Base-by-base conservation (phyloP, 2,797 vertebrate species). In the Fratercula arctica region DNA sequence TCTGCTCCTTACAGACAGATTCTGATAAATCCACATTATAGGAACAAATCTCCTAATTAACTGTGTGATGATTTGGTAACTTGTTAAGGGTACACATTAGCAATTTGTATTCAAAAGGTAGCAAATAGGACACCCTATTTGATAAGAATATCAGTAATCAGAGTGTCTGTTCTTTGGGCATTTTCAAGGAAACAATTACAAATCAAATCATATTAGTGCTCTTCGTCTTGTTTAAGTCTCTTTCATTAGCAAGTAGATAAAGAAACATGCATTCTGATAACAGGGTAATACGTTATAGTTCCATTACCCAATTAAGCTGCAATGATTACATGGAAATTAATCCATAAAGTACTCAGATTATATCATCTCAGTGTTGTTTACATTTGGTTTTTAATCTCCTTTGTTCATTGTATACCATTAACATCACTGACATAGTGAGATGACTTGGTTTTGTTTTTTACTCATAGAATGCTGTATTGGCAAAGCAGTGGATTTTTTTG, bases 251-350 rank as follows among this genome's bases (percentile, higher is more conserved):
- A 85, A 87, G 69, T 82, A 88, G 68, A 74, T 79, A 88, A 64
- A 74, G 63, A 80, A 82, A 67, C 66, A 13, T 31, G 18, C 18
- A 54, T 70, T 76, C 46, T 63, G 85, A 91, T 85, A 93, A 82
- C 63, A 74, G 31, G 28, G 53, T 89, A 89, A 95, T 90, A 81
- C 8, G 10, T 85, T 92, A 74, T 15, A 63, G 24, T 84, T 76
- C 70, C 50, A 50, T 82, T 83, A 72, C 28, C 73, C 53, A 85
- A 74, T 96, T 92, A 92, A 83, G 59, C 31, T 83, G 63, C 75
- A 68, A 68, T 80, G 81, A 94, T 96, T 94, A 75, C 60, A 68
- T 85, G 87, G 51, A 95, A 97, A 87, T 93, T 82, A 94, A 75
- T 87, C 82, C 63, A 64, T 86, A 83, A 83, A 66, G 72, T 89